These are phyloP conservation scores for Gila orcuttii DNA, from an alignment of 2,113 vertebrate species.

Conservation along the genomic window DNA sequence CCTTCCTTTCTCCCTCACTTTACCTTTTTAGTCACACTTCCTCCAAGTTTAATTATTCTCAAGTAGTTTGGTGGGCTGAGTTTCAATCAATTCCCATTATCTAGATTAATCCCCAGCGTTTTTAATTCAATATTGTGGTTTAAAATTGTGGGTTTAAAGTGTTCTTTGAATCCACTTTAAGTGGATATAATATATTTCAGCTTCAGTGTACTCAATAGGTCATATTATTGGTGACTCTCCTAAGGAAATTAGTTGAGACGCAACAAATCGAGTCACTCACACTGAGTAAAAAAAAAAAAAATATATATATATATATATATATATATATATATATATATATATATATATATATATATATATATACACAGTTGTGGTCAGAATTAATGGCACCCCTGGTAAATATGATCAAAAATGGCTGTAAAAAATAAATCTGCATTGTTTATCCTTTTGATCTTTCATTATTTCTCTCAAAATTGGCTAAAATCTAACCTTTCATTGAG, in stretches of 20 bases:
- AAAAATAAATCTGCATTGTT: no score
- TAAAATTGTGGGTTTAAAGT: slow-evolving; percentile 49
- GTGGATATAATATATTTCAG: slow-evolving; percentile 45
- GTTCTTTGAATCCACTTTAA: slow-evolving; percentile 43
- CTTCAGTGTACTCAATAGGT: slow-evolving; percentile 46
- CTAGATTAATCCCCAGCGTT: slow-evolving; percentile 68
- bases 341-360: no score
- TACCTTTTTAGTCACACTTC: slow-evolving; percentile 62
- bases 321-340: no score
- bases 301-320: no score
- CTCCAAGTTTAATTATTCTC: slow-evolving; percentile 63
- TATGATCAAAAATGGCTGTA: no score
- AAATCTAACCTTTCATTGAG: no score
- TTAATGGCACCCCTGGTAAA: no score
- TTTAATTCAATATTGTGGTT: slow-evolving; percentile 55
- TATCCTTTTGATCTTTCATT: no score
- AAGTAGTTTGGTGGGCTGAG: slow-evolving; percentile 64
- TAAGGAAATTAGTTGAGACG: slow-evolving; percentile 25
- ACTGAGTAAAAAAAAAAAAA: background rate
- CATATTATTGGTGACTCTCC: slow-evolving; percentile 35
- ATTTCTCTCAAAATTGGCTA: no score
- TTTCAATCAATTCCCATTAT: slow-evolving; percentile 65
- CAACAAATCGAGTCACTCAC: background rate
- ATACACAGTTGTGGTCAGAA: no score
- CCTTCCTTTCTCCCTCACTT: slow-evolving; percentile 30